These are phyloP conservation scores for Drosophila bifasciata DNA, from an alignment of 1,140 invertebrate genomes.

Conservation along the genomic window DNA sequence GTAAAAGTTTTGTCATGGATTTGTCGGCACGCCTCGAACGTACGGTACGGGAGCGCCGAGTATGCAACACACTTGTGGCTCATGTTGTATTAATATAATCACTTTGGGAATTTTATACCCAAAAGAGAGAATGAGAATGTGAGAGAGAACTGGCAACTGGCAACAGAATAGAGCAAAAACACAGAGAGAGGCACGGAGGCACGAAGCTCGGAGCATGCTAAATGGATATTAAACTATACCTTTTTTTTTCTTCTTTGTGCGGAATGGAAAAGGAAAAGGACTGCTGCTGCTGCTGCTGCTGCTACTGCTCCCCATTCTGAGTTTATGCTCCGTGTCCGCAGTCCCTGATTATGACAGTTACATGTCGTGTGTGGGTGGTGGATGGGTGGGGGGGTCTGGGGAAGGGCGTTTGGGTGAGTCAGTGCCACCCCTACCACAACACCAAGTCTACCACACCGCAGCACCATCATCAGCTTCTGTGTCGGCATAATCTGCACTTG, in stretches of 20 bases:
- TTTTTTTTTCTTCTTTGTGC: constrained; percentile 21
- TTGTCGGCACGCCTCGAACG: constrained; percentile 55
- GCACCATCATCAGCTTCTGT: neutral
- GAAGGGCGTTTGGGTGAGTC: constrained; percentile 22
- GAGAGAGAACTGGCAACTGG: no score
- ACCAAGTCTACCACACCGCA: no score
- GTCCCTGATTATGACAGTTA: constrained; percentile 72
- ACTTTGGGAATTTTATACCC: constrained; percentile 72
- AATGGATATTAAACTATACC: constrained; percentile 79
- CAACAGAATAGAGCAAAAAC: neutral
- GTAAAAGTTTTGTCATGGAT: constrained; percentile 65
- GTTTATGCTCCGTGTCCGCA: constrained; percentile 44
- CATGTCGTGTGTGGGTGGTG: constrained; percentile 38
- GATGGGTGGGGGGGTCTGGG: neutral
- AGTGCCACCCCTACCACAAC: neutral
- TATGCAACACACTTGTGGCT: constrained; percentile 80
- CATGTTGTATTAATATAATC: constrained; percentile 83
- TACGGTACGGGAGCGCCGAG: no score
- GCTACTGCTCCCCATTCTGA: constrained; percentile 1
- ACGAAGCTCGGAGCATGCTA: constrained; percentile 76
- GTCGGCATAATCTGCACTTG: constrained; percentile 35
- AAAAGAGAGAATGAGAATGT: constrained; percentile 6
- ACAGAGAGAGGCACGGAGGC: constrained; percentile 32
- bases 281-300: constrained; percentile 7
- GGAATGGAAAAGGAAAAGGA: neutral